These are phyloP conservation scores for Forbesichthys agassizii DNA, from an alignment of 2,113 vertebrate genomes.

Conservation along the genomic window DNA sequence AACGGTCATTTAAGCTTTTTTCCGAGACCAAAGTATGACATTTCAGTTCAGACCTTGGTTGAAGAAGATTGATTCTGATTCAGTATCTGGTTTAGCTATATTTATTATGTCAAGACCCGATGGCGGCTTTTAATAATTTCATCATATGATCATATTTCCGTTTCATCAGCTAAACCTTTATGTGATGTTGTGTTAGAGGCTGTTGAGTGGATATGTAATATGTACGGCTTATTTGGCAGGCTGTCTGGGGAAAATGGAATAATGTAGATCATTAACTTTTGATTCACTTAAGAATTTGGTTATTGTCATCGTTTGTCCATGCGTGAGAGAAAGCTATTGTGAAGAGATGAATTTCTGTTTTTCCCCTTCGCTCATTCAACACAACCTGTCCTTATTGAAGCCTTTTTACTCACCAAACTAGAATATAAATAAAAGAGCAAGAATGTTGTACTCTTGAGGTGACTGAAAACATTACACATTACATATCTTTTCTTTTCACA, in stretches of 20 bases:
- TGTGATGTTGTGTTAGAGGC: slow-evolving; percentile 17
- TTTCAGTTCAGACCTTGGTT: background rate
- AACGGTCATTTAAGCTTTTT: background rate
- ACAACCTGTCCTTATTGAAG: slow-evolving; percentile 11
- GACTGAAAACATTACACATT: too few species aligned
- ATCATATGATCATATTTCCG: slow-evolving; percentile 11
- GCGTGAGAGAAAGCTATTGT: slow-evolving; percentile 36
- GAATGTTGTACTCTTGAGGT: background rate
- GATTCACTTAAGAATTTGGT: slow-evolving; percentile 46
- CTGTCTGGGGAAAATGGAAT: slow-evolving; percentile 43
- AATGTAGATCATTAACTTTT: slow-evolving; percentile 61
- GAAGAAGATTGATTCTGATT: background rate
- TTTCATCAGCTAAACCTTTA: slow-evolving; percentile 17
- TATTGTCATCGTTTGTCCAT: slow-evolving; percentile 53
- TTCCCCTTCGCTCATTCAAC: slow-evolving; percentile 29
- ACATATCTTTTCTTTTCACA: too few species aligned
- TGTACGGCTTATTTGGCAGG: slow-evolving; percentile 14
- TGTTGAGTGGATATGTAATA: slow-evolving; percentile 38
- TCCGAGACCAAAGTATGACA: background rate
- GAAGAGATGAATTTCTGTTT: slow-evolving; percentile 20
- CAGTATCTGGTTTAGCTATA: too few species aligned
- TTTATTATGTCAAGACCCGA: background rate
- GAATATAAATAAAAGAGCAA: slow-evolving; percentile 5
- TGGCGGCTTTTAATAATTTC: slow-evolving; percentile 2
- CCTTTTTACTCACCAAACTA: slow-evolving; percentile 13